Conservation (phyloP, 2,797 vertebrate genomes). For the Pristis pectinata region DNA sequence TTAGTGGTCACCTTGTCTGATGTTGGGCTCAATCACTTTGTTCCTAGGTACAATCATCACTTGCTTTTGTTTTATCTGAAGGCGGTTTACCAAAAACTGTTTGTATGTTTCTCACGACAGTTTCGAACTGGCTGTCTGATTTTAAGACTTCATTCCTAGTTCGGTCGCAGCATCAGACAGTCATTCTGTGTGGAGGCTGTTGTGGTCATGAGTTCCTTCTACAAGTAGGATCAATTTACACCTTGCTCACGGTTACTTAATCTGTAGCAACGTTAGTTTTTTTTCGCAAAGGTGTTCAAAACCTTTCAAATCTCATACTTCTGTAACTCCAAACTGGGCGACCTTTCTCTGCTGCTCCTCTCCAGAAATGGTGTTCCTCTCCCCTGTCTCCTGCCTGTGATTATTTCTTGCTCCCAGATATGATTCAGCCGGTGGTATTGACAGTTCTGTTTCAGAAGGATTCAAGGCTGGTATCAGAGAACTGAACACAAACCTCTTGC, state of each 20-base stretch:
- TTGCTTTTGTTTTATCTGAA: not conserved
- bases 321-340: not conserved
- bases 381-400: not conserved
- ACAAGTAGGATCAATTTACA: not conserved
- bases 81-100: not conserved
- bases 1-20: not conserved
- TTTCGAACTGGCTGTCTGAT: not conserved
- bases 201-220: not conserved
- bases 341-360: not conserved
- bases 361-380: not conserved
- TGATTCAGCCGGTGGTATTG: too few species aligned
- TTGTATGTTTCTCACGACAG: not conserved
- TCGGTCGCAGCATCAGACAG: not conserved
- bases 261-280: not conserved
- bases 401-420: not conserved
- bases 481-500: too few species aligned
- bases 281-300: not conserved
- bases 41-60: not conserved
- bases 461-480: too few species aligned
- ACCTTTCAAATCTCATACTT: not conserved
- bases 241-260: not conserved
- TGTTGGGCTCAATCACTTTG: not conserved
- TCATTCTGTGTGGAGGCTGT: not conserved
- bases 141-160: not conserved
- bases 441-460: too few species aligned